phyloP scores from a whole-genome alignment of 2,113 vertebrate genomes.

The Callocephalon fimbriatum region DNA sequence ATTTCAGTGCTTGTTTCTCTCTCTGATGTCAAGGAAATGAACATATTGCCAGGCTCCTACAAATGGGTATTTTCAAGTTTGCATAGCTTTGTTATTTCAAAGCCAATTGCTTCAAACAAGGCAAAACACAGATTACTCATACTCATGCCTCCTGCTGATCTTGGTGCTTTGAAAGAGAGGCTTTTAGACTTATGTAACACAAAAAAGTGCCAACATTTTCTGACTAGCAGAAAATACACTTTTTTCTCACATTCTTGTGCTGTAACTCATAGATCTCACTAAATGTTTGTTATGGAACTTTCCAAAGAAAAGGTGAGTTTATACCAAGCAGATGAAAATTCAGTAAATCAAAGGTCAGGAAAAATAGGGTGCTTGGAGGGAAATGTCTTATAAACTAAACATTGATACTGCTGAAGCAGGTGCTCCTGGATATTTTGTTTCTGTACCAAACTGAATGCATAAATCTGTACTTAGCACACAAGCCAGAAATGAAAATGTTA shows the following conservation, averaged over 20 bases:
- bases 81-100: slow-evolving; percentile 27
- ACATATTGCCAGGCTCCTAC: neutral
- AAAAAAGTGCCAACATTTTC: neutral
- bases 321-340: neutral
- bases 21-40: neutral
- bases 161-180: neutral
- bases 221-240: neutral
- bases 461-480: neutral
- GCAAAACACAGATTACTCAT: slow-evolving; percentile 25
- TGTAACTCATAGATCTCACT: neutral
- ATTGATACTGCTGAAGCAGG: neutral
- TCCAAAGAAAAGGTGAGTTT: neutral
- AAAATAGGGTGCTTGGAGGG: neutral
- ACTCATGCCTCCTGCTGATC: neutral
- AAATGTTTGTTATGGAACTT: neutral
- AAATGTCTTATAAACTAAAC: neutral
- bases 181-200: neutral
- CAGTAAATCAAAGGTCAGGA: neutral
- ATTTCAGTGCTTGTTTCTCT: neutral
- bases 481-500: neutral
- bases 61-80: neutral
- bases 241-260: neutral
- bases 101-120: slow-evolving; percentile 28
- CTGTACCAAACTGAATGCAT: neutral
- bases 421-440: neutral